Base-by-base conservation (phyloP, 2,888 invertebrate species). In the Brenthis ino region DNA sequence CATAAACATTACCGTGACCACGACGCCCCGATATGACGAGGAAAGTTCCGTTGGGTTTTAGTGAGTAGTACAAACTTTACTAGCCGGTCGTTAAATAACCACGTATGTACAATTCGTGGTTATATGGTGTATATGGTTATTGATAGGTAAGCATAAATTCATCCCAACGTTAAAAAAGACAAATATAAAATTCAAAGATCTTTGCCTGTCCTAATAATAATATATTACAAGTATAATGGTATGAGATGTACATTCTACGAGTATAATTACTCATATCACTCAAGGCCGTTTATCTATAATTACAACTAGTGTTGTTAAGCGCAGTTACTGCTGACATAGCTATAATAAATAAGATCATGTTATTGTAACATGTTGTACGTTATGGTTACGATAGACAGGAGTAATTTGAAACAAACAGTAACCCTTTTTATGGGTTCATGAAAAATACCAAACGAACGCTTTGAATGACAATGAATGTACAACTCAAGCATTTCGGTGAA, bases 321-420 rank as follows among this genome's bases (percentile, higher is more conserved):
- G 16, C 48, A 50, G 50, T 28, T 48, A 50, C 16, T 28, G 60
- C 48, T 60, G 60, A 60, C 60, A 60, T 43, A 43, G 60, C 14
- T 28, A 50, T 57, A 28, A 55, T 66, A 66, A 66, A 66, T 66
- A 60, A 66, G 33, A 66, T 16, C 20, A 54, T 55, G 60, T 60
- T 55, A 55, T 60, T 60, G 54, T 66, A 55, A 66, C 60, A 55
- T 14, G 66, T 48, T 20, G 48, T 33, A 57, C 50, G 56, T 57
- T 28, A 60, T 50, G 2, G 54, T 66, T 60, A 66, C 60, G 60
- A 66, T 48, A 60, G 66, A 33, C 55, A 33, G 28, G 60, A 57
- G 53, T 37, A 60, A 66, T 66, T 66, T 60, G 60, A 54, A 66
- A 60, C 53, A 53, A 60, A 50, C 37, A 33, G 55, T 54, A 60